phyloP scores from a whole-genome alignment of 2,113 vertebrate species.

The Paramisgurnus dabryanus region DNA sequence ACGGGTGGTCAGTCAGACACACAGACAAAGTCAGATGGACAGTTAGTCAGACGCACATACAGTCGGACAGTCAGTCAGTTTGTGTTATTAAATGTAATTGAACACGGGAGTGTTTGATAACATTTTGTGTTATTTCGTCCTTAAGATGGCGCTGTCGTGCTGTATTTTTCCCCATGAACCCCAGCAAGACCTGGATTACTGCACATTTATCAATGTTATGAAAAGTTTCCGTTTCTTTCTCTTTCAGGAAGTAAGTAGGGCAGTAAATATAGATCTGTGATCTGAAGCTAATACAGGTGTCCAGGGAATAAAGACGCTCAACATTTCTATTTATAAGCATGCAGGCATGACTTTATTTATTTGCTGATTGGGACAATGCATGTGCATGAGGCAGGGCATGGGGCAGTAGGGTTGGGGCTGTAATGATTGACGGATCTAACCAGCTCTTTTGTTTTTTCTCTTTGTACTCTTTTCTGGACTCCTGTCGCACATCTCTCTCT shows the following conservation, averaged over 20 bases:
- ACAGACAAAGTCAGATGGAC: too few relatives aligned
- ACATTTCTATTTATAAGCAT: not conserved
- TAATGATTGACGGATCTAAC: constrained; percentile 50
- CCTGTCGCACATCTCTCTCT: not conserved
- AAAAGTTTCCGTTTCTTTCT: constrained; percentile 24
- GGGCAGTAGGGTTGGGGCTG: not conserved
- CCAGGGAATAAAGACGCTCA: constrained; percentile 2
- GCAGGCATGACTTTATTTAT: not conserved
- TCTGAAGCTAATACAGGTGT: not conserved
- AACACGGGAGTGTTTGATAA: too few relatives aligned
- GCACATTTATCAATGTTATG: not conserved
- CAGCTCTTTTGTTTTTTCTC: constrained; percentile 55
- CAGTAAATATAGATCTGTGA: constrained; percentile 24
- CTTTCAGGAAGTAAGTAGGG: constrained; percentile 37
- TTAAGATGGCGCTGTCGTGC: constrained; percentile 41
- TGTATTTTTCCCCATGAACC: not conserved
- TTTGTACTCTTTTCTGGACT: not conserved
- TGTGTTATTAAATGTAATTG: too few relatives aligned
- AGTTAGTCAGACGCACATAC: too few relatives aligned
- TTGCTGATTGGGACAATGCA: not conserved
- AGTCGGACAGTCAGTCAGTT: too few relatives aligned
- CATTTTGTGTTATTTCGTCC: constrained; percentile 1
- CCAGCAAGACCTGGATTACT: not conserved
- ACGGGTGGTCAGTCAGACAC: too few relatives aligned
- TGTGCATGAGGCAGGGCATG: not conserved